A percentile compares a stretch with the other conserved stretches of the same genome.
phyloP scores from a whole-genome alignment of 2,113 vertebrate species.

The Plestiodon gilberti region DNA sequence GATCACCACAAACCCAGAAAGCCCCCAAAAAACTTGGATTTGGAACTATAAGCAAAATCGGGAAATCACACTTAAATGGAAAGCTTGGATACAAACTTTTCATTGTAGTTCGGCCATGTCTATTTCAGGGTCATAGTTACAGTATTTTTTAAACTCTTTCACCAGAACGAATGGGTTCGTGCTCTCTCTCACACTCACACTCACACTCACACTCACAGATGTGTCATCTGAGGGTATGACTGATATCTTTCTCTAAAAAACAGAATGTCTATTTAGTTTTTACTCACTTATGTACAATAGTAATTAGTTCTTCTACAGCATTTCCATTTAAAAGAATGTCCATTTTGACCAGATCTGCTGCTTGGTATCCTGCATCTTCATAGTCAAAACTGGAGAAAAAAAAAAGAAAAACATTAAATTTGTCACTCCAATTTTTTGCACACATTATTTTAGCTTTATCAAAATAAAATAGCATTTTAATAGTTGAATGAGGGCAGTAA shows the following conservation, averaged over 20 bases:
- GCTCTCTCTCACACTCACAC: background rate
- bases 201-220: background rate
- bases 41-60: background rate
- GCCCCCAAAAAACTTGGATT: background rate
- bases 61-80: background rate
- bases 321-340: conserved; percentile 92
- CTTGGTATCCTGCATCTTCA: conserved; percentile 92
- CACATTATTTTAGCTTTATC: no score
- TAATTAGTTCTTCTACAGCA: conserved; percentile 89
- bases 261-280: background rate
- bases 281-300: conserved; percentile 87
- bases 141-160: background rate
- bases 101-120: background rate
- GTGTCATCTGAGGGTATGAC: no score
- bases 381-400: conserved; percentile 89
- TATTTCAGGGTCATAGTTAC: background rate
- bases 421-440: background rate
- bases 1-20: background rate
- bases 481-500: background rate
- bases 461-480: background rate
- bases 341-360: conserved; percentile 92
- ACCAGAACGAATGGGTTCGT: background rate
- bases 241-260: background rate
- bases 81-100: background rate
- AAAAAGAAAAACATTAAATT: background rate